These are phyloP conservation scores for Notodonta dromedarius DNA, from an alignment of 2,888 invertebrate genomes.

Conservation along the genomic window DNA sequence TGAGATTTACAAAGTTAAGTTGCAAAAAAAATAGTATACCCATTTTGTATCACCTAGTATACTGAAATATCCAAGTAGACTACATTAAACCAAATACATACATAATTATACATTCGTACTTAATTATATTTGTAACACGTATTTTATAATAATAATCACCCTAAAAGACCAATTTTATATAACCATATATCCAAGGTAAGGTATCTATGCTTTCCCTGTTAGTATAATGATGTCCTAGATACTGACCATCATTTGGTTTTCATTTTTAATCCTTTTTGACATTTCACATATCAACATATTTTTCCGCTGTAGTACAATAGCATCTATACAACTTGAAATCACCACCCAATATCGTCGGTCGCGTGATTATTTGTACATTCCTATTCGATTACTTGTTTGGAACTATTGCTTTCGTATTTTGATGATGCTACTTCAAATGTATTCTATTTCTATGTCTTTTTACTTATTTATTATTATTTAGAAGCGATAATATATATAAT, in stretches of 20 bases:
- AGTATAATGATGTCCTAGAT: neutral
- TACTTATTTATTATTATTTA: conserved; percentile 10
- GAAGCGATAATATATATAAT: conserved; percentile 3
- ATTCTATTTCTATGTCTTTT: conserved; percentile 15
- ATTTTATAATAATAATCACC: conserved; percentile 28
- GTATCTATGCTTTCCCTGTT: neutral
- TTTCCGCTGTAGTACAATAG: neutral
- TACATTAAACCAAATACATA: neutral
- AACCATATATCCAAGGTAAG: conserved; percentile 25
- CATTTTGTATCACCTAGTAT: too few relatives aligned
- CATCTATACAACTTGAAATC: conserved; percentile 6
- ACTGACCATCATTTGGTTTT: neutral
- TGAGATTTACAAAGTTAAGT: too few relatives aligned
- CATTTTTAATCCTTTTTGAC: neutral
- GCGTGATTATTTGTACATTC: neutral
- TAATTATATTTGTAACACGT: conserved; percentile 30
- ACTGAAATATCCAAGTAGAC: neutral
- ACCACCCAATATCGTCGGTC: too few relatives aligned
- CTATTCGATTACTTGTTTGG: neutral
- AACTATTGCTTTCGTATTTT: neutral
- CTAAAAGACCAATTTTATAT: conserved; percentile 45
- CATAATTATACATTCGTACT: neutral
- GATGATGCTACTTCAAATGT: neutral
- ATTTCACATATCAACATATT: neutral
- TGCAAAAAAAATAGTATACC: too few relatives aligned